Conservation (phyloP, 2,113 vertebrate genomes). For the Cricetomys ansorgei region DNA sequence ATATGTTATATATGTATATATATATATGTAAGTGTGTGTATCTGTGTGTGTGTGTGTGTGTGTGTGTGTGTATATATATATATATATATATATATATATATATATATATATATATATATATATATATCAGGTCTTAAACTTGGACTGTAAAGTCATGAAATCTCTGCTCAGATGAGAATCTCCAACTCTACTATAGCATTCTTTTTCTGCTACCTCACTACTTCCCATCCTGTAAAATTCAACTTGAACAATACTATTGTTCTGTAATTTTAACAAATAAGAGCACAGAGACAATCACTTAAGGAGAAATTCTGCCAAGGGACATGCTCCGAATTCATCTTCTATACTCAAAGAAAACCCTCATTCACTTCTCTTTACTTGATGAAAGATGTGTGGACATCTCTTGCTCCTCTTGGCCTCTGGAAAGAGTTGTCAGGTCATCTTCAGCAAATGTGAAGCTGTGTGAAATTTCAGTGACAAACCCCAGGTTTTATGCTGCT, state of each 20-base stretch:
- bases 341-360: neutral
- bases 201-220: neutral
- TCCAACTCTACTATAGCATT: neutral
- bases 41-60: too few species aligned
- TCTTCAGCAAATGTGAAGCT: neutral
- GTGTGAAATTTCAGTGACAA: neutral
- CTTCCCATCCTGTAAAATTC: neutral
- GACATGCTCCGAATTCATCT: neutral
- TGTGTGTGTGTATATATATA: too few species aligned
- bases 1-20: neutral
- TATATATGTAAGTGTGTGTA: too few species aligned
- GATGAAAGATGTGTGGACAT: neutral
- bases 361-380: slow-evolving; percentile 36
- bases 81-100: too few species aligned
- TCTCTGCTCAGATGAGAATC: neutral
- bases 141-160: neutral
- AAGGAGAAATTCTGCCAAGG: neutral
- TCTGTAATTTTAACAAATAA: slow-evolving; percentile 11
- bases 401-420: neutral
- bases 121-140: neutral
- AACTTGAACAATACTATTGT: neutral
- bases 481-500: neutral
- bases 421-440: neutral
- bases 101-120: neutral
- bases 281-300: neutral